Conservation (phyloP, 1,140 invertebrate species). For the Drosophila ercepeae region DNA sequence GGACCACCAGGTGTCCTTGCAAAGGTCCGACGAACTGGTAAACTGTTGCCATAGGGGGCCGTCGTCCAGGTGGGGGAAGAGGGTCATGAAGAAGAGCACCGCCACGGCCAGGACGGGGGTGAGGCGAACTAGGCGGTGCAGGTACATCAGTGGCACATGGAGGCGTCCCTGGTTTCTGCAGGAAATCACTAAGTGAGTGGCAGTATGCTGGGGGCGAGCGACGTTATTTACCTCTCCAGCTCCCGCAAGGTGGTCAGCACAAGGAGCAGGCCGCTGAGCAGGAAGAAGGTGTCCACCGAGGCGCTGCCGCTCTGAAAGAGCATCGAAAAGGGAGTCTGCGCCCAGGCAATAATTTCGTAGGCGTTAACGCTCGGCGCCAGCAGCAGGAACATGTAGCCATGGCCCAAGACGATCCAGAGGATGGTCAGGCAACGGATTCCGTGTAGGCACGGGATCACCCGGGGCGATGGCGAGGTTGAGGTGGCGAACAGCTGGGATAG, state of each 20-base stretch:
- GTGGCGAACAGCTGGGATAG: constrained; percentile 45
- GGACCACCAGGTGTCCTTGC: constrained; percentile 74
- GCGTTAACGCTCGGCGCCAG: constrained; percentile 52
- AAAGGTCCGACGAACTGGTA: constrained; percentile 46
- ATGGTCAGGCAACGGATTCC: constrained; percentile 87
- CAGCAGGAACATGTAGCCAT: constrained; percentile 83
- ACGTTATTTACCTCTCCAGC: constrained; percentile 84
- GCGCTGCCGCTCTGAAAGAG: constrained; percentile 86
- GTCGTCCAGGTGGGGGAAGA: constrained; percentile 58
- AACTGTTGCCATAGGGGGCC: constrained; percentile 73
- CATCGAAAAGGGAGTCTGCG: constrained; percentile 85
- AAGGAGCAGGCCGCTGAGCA: constrained; percentile 88
- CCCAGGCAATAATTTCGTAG: constrained; percentile 64
- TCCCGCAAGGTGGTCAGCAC: constrained; percentile 87
- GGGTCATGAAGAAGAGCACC: constrained; percentile 66
- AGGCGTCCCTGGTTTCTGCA: constrained; percentile 47
- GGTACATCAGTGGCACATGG: constrained; percentile 74
- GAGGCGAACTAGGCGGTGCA: constrained; percentile 74
- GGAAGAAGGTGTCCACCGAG: constrained; percentile 89
- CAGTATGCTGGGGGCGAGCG: not conserved
- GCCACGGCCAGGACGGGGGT: constrained; percentile 71
- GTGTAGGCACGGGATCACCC: constrained; percentile 84
- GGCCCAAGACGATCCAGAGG: constrained; percentile 88
- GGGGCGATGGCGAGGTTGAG: constrained; percentile 2
- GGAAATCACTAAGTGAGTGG: no score